These are phyloP conservation scores for Sinelater perroti DNA, from an alignment of 2,888 invertebrate genomes.

Conservation along the genomic window DNA sequence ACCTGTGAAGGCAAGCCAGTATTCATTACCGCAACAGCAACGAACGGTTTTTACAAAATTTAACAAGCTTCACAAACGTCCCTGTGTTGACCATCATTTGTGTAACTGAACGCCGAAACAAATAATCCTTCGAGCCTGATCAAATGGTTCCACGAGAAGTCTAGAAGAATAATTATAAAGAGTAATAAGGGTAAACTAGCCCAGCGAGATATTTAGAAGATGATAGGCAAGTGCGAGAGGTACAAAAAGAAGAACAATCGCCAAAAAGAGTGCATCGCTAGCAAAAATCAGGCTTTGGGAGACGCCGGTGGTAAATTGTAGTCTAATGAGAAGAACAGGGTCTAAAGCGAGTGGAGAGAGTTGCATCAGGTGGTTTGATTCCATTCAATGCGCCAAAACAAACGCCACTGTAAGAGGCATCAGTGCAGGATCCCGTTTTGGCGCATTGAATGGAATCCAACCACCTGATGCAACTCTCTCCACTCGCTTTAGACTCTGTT, in stretches of 20 bases:
- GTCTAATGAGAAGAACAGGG: conserved; percentile 61
- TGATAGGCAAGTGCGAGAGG: conserved; percentile 78
- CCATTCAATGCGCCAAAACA: conserved; percentile 71
- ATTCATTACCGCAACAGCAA: too few species aligned
- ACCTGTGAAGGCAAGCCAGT: too few species aligned
- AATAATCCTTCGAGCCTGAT: too few species aligned
- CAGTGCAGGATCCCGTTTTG: too few species aligned
- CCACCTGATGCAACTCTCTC: conserved; percentile 73
- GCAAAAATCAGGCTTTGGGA: conserved; percentile 76
- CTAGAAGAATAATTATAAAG: conserved; percentile 81
- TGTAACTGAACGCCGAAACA: too few species aligned
- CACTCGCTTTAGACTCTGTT: conserved; percentile 62
- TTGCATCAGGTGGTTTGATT: conserved; percentile 75
- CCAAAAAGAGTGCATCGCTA: conserved; percentile 72
- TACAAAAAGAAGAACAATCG: conserved; percentile 78
- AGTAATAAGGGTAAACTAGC: conserved; percentile 85
- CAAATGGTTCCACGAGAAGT: too few species aligned
- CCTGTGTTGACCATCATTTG: too few species aligned
- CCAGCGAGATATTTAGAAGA: conserved; percentile 83
- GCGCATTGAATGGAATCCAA: conserved; percentile 73
- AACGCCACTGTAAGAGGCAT: conserved; percentile 68
- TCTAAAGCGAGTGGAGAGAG: conserved; percentile 66
- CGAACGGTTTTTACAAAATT: too few species aligned
- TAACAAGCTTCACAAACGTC: too few species aligned
- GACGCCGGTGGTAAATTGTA: conserved; percentile 70